Percentiles rank a stretch among this genome's conserved stretches.
Evolutionary conservation across 1,140 invertebrate species (phyloP).

Genomic region (Pachyrhynchus sulphureomaculatus): DNA sequence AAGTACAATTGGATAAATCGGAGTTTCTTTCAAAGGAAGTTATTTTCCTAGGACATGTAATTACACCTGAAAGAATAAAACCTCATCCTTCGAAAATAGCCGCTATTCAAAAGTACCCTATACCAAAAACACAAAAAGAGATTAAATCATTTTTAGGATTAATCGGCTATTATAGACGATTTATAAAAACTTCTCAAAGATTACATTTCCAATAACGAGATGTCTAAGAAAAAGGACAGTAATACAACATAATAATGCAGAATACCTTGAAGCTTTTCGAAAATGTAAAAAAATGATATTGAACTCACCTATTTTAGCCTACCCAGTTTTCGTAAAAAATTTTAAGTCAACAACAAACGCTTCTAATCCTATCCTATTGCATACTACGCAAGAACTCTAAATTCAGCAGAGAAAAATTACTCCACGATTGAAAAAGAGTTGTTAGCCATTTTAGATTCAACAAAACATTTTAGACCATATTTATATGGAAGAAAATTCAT

Average conservation of each 20-base stretch:
- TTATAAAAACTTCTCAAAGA: constrained; percentile 18
- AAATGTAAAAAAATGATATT: constrained; percentile 20
- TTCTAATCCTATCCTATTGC: no score
- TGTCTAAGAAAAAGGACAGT: constrained; percentile 5
- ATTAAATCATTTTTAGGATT: constrained; percentile 21
- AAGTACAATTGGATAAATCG: no score
- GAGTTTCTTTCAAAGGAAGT: constrained; percentile 12
- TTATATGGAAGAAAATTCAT: no score
- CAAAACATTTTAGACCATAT: no score
- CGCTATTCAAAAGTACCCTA: background rate
- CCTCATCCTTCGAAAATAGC: constrained; percentile 4
- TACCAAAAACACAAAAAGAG: constrained; percentile 15
- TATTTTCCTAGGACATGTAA: constrained; percentile 34
- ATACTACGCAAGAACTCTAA: no score
- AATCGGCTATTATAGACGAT: constrained; percentile 21
- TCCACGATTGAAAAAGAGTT: no score
- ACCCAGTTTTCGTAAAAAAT: constrained; percentile 46
- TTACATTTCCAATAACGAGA: constrained; percentile 12
- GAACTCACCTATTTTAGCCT: constrained; percentile 24
- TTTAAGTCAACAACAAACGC: constrained; percentile 50
- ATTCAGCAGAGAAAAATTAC: no score
- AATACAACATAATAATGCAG: background rate
- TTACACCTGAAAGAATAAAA: constrained; percentile 29
- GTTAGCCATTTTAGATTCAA: no score
- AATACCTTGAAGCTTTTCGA: no score